Evolutionary conservation across 2,113 vertebrate species (phyloP).

Genomic region (Pycnonotus jocosus): DNA sequence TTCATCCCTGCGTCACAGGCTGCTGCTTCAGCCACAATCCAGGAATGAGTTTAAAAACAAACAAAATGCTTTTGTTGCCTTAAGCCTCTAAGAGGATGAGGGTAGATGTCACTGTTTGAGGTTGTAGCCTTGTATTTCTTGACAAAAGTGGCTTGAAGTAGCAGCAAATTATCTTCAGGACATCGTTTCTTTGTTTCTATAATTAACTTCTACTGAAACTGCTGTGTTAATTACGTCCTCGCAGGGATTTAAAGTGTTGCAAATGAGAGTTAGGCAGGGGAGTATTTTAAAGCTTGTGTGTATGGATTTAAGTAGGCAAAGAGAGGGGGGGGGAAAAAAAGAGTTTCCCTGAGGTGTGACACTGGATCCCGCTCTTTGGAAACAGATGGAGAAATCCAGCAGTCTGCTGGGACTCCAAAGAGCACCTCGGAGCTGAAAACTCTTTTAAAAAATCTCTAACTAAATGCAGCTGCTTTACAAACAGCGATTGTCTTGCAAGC

Average conservation of each 20-base stretch:
- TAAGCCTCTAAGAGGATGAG: constrained; percentile 3
- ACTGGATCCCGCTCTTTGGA: constrained; percentile 46
- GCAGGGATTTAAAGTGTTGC: not conserved
- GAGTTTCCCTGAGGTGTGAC: constrained; percentile 44
- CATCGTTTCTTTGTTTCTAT: not conserved
- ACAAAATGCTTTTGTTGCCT: constrained; percentile 15
- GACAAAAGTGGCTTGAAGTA: not conserved
- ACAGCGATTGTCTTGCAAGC: constrained; percentile 51
- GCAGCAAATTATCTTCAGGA: not conserved
- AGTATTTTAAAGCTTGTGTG: not conserved
- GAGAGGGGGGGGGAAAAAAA: fast-evolving
- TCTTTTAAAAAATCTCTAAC: constrained; percentile 61
- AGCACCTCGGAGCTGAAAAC: constrained; percentile 53
- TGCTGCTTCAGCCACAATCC: not conserved
- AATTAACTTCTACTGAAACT: not conserved
- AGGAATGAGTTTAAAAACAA: constrained; percentile 9
- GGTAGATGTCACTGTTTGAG: not conserved
- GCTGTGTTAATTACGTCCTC: not conserved
- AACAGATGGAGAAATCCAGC: constrained; percentile 50
- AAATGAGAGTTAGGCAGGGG: not conserved
- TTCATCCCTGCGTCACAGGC: not conserved
- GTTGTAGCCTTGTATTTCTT: not conserved
- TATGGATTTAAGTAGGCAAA: not conserved
- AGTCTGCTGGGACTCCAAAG: constrained; percentile 40
- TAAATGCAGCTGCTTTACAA: constrained; percentile 73